phyloP scores from a whole-genome alignment of 2,113 vertebrate genomes.

The Rhineura floridana region DNA sequence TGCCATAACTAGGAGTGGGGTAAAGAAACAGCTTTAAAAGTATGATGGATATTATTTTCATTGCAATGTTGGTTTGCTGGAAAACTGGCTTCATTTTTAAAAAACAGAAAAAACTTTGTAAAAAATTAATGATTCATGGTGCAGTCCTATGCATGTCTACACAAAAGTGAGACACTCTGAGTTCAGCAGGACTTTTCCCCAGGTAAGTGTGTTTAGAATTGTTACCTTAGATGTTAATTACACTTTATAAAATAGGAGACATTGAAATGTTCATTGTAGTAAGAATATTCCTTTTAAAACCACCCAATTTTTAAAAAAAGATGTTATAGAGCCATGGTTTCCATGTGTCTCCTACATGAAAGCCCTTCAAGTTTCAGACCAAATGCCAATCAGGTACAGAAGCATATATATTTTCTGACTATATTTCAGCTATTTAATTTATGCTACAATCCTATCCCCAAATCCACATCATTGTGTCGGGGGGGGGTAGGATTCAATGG shows the following conservation, averaged over 20 bases:
- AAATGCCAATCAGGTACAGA: neutral
- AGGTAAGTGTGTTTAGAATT: neutral
- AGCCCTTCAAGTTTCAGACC: neutral
- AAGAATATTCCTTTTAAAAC: neutral
- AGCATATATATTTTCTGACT: neutral
- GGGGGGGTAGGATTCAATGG: too few species aligned
- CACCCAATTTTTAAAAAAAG: neutral
- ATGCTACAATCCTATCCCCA: too few species aligned
- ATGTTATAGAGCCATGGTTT: neutral
- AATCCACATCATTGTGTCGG: too few species aligned
- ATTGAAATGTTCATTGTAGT: conserved; percentile 26
- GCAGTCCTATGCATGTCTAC: neutral
- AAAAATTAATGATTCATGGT: too few species aligned
- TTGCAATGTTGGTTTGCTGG: neutral
- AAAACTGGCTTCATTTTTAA: neutral
- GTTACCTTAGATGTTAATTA: conserved; percentile 13
- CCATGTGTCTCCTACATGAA: neutral
- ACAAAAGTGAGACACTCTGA: neutral
- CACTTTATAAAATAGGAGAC: conserved; percentile 22
- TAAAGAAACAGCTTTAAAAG: conserved; percentile 4
- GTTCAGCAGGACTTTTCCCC: too few species aligned
- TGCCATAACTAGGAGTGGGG: conserved; percentile 15
- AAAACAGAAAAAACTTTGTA: too few species aligned
- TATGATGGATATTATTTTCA: neutral
- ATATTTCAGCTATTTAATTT: too few species aligned